A percentile compares a stretch with the other conserved stretches of the same genome.
Evolutionary conservation across 2,113 vertebrate genomes (phyloP).

Genomic region (Sphyrna mokarran): DNA sequence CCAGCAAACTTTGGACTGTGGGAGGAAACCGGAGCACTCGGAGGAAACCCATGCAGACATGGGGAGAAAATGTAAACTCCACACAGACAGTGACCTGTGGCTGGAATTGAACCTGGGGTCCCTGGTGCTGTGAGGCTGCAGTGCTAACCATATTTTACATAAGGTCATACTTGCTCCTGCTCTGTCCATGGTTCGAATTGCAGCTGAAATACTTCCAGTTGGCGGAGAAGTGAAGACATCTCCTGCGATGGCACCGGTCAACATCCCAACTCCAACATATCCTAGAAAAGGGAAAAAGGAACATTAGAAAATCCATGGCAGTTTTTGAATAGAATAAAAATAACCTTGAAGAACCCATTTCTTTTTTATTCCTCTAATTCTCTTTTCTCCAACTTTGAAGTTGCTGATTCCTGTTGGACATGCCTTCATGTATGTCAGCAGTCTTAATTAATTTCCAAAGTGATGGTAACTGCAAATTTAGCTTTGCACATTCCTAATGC

Average conservation of each 20-base stretch:
- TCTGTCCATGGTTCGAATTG: slow-evolving; percentile 66
- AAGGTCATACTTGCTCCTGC: slow-evolving; percentile 62
- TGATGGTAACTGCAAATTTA: too few species aligned
- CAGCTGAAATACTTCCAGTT: slow-evolving; percentile 78
- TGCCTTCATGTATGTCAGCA: neutral
- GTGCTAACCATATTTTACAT: neutral
- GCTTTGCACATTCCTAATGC: neutral
- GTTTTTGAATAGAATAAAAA: neutral
- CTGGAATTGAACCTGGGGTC: too few species aligned
- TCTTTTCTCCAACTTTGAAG: neutral
- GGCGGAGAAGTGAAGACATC: slow-evolving; percentile 83
- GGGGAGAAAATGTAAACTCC: too few species aligned
- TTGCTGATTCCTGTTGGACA: neutral
- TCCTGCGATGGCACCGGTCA: slow-evolving; percentile 80
- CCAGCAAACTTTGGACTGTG: too few species aligned
- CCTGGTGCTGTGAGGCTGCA: too few species aligned
- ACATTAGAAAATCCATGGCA: neutral
- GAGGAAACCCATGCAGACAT: too few species aligned
- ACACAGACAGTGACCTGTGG: too few species aligned
- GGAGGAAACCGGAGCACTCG: too few species aligned
- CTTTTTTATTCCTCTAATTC: neutral
- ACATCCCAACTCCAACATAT: slow-evolving; percentile 86
- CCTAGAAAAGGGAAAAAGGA: slow-evolving; percentile 51
- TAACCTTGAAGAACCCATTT: neutral
- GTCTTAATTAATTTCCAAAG: neutral